phyloP scores from a whole-genome alignment of 2,888 invertebrate species.

The Ormyrus nitidulus region DNA sequence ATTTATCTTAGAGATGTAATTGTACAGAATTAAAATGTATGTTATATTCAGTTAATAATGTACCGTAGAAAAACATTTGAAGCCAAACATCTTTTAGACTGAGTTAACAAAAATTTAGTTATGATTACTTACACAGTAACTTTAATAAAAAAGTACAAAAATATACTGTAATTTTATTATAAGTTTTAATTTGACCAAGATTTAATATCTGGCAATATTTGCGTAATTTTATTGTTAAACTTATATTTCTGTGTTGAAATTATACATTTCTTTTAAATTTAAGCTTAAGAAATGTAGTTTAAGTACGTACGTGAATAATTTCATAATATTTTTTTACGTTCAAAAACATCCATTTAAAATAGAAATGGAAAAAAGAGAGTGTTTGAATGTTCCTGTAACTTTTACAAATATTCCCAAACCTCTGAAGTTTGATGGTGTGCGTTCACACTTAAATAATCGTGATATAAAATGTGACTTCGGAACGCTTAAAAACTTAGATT shows the following conservation, averaged over 20 bases:
- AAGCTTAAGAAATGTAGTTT: too few species aligned
- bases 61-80: slow-evolving; percentile 16
- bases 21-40: not conserved
- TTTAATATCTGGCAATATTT: too few species aligned
- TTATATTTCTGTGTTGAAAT: not conserved
- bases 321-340: slow-evolving; percentile 31
- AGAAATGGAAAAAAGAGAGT: slow-evolving; percentile 19
- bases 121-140: slow-evolving; percentile 6
- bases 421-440: slow-evolving; percentile 42
- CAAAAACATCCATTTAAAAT: not conserved
- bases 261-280: not conserved
- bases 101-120: slow-evolving; percentile 19
- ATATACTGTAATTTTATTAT: slow-evolving; percentile 6
- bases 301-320: not conserved
- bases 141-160: slow-evolving; percentile 40
- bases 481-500: slow-evolving; percentile 48
- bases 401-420: slow-evolving; percentile 21
- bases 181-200: too few species aligned
- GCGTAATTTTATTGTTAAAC: too few species aligned
- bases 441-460: slow-evolving; percentile 52
- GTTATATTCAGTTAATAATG: not conserved
- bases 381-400: slow-evolving; percentile 49
- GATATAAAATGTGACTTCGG: slow-evolving; percentile 55
- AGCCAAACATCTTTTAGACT: slow-evolving; percentile 36
- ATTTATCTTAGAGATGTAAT: slow-evolving; percentile 19